These are phyloP conservation scores for Lagopus muta DNA, from an alignment of 2,113 vertebrate species.

Conservation along the genomic window DNA sequence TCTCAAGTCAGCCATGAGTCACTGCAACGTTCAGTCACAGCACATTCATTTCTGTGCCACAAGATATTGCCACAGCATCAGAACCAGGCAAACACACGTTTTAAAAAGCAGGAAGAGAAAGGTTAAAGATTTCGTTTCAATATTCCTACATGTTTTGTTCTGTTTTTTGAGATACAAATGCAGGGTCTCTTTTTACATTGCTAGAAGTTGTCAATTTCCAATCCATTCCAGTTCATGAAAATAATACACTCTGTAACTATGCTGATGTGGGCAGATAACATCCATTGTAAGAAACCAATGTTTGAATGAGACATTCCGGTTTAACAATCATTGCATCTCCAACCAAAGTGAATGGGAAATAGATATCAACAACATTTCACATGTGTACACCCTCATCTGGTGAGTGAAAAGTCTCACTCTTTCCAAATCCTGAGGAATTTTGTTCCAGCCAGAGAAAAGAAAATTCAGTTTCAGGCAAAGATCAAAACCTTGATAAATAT, in stretches of 20 bases:
- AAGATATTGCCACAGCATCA: neutral
- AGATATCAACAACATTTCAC: neutral
- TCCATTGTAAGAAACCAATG: neutral
- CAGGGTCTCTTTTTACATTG: neutral
- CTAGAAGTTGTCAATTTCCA: neutral
- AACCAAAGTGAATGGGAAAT: neutral
- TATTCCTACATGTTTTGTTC: neutral
- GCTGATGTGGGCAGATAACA: neutral
- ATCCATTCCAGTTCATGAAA: neutral
- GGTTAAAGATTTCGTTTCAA: neutral
- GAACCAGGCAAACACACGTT: neutral
- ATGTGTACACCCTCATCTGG: neutral
- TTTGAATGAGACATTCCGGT: neutral
- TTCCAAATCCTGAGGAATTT: neutral
- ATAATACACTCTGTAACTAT: neutral
- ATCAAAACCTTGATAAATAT: conserved; percentile 35
- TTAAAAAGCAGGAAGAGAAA: neutral
- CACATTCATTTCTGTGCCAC: neutral
- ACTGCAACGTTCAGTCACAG: neutral
- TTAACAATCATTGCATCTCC: neutral
- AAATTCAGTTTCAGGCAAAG: conserved; percentile 32
- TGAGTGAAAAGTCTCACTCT: neutral
- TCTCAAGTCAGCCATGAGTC: neutral
- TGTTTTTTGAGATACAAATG: neutral
- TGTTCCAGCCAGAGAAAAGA: neutral